Percentiles rank a stretch among this genome's conserved stretches.
Conservation (phyloP, 2,113 vertebrate species). For the Mus musculus region GRCm39 chr4:131152001-131152500, state of each 20-base stretch:
- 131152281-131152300: not conserved
- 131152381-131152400: not conserved
- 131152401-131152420: not conserved
- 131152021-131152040: not conserved
- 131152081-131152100: not conserved
- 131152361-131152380: not conserved
- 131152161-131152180: not conserved
- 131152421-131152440: not conserved
- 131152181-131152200: not conserved
- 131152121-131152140: not conserved
- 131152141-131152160: not conserved
- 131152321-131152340: not conserved
- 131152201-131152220: not conserved
- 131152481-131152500: accelerated
- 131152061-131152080: not conserved
- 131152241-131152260: not conserved
- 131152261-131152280: no score
- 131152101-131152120: not conserved
- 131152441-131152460: not conserved
- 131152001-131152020: not conserved
- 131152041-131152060: not conserved
- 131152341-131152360: not conserved
- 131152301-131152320: no score
- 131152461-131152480: accelerated
- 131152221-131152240: not conserved